Evolutionary conservation across 2,888 invertebrate species (phyloP), one percentile per base, ranked within the genome.

Genomic region (Ornithoptera alexandrae): DNA sequence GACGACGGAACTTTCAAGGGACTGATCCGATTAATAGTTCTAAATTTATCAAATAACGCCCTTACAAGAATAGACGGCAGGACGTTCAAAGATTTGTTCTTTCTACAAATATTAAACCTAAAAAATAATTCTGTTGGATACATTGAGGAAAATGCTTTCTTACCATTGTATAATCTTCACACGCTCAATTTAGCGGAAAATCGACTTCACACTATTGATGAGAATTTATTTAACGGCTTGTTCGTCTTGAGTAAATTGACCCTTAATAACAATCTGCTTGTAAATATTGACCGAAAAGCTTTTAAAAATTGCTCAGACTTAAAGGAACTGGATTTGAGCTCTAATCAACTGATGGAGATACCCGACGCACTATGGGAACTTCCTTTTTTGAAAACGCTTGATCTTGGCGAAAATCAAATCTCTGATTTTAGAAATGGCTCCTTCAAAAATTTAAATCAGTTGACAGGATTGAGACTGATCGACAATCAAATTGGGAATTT

Each of bases 361-460:
- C 98, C 98, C 7, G 96, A 96, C 81, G 97, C 97, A 2, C 89
- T 97, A 71, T 95, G 95, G 87, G 97, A 96, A 81, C 91, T 97
- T 69, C 94, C 96, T 64, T 96, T 97, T 84, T 90, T 98, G 74
- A 97, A 97, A 88, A 97, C 97, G 1, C 93, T 99, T 67, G 97
- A 98, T 87, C 93, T 99, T 80, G 98, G 97, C 65, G 97, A 98
- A 88, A 99, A 98, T 92, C 96, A 96, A 86, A 97, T 99, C 79
- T 94, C 94, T 58, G 94, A 94, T 67, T 96, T 99, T 76, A 95
- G 94, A 81, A 97, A 97, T 81, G 96, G 96, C 70, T 96, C 97
- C 4, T 96, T 98, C 82, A 95, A 95, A 82, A 97, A 97, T 84
- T 93, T 98, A 67, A 95, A 96, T 78, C 97, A 97, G 87, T 93